Evolutionary conservation across 2,888 invertebrate species (phyloP), one percentile per base, ranked within the genome.

Genomic region (Hypomecis punctinalis): DNA sequence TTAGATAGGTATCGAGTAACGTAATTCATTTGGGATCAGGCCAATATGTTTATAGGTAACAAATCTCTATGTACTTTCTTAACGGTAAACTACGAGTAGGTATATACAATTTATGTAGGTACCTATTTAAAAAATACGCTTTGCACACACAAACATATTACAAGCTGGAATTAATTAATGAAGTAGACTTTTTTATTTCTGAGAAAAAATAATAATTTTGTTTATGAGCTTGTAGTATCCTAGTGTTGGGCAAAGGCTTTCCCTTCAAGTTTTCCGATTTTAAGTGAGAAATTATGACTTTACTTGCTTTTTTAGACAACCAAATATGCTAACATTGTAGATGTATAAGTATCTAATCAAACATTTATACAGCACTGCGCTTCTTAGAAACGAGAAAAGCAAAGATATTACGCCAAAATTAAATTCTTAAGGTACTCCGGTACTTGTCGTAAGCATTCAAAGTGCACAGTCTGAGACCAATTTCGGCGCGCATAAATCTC

Each of bases 391-490:
- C n/a, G 59, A 48, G 66, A 74, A 69, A 61, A 72, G 67, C 69
- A 70, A 75, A 74, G 68, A 72, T 73, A 74, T 79, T 70, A 76
- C 71, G 76, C 77, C 71, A 74, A 81, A 85, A 86, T 84, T 82
- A 85, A 85, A 85, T 84, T 85, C 85, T 83, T 66, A n/a, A 62
- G 61, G 61, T 48, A 55, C 43, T 42, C 40, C 40, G 56, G 78
- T 77, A 78, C 80, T 81, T 80, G 79, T 78, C 78, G 76, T 76
- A 70, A 78, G 74, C 80, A 78, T 84, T 79, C 3, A 77, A 76
- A 76, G 73, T 84, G 80, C 78, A 77, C 75, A 81, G 76, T 74
- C 78, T 75, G 74, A 77, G 77, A 75, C 67, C 77, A 77, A 78
- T 81, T 83, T 79, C 62, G 70, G 66, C 68, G 74, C 69, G 75